Percentiles rank a stretch among this genome's conserved stretches.
These are phyloP conservation scores for Octopus sinensis DNA, from an alignment of 1,140 invertebrate species.

Conservation along the genomic window DNA sequence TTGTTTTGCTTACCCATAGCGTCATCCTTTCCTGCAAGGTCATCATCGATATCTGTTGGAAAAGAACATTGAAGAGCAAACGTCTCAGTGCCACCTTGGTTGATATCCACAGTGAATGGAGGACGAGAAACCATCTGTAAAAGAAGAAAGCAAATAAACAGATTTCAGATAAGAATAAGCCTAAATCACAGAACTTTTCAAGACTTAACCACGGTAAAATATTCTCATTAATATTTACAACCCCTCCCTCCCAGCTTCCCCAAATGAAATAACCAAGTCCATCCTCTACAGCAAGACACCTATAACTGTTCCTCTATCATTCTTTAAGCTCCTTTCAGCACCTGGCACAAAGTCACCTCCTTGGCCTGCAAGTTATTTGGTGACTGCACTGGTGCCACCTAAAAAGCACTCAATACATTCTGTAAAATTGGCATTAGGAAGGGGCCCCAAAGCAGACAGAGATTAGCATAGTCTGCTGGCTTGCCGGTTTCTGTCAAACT, in stretches of 20 bases:
- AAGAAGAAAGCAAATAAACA: background rate
- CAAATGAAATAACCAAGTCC: background rate
- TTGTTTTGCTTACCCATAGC: background rate
- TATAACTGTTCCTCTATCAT: no score
- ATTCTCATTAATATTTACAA: background rate
- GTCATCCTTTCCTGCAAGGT: constrained; percentile 14
- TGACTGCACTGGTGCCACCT: no score
- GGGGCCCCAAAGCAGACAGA: no score
- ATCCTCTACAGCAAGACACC: background rate
- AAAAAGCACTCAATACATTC: no score
- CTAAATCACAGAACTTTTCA: background rate
- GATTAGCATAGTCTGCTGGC: no score
- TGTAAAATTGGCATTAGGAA: no score
- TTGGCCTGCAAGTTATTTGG: no score
- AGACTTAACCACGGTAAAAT: background rate
- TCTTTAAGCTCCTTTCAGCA: no score
- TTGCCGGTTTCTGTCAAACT: no score
- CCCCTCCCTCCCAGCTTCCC: no score
- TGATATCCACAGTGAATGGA: constrained; percentile 36
- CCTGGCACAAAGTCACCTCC: no score
- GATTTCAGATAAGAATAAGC: background rate
- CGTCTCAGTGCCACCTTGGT: constrained; percentile 28
- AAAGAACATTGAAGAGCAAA: constrained; percentile 33
- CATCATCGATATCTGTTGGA: constrained; percentile 18
- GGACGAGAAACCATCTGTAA: constrained; percentile 38